Evolutionary conservation across 2,113 vertebrate genomes (phyloP).

Genomic region (Corythaixoides concolor): DNA sequence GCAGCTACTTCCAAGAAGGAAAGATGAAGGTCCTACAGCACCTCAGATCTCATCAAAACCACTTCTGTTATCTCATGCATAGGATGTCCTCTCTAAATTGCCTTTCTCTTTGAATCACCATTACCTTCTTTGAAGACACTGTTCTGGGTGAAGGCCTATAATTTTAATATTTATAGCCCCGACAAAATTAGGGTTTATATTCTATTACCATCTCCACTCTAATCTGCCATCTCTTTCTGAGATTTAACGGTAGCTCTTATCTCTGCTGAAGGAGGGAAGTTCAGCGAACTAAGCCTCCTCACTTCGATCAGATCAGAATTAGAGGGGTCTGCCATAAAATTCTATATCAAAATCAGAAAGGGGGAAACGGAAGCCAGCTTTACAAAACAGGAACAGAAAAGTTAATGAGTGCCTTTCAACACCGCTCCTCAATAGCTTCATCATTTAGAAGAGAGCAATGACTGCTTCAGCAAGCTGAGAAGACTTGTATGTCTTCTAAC

Average conservation of each 20-base stretch:
- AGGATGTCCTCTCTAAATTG: background rate
- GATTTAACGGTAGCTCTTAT: background rate
- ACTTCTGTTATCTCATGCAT: background rate
- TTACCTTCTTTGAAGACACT: background rate
- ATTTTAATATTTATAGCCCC: background rate
- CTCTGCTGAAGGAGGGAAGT: background rate
- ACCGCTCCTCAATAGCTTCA: background rate
- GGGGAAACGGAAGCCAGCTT: background rate
- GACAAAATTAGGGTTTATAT: background rate
- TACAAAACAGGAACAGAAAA: background rate
- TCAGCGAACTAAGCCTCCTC: background rate
- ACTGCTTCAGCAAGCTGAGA: background rate
- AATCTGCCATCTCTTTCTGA: background rate
- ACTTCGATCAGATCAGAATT: background rate
- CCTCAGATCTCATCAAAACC: background rate
- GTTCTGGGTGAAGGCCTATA: background rate
- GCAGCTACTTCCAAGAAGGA: background rate
- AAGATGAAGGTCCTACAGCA: background rate
- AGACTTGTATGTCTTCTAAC: background rate
- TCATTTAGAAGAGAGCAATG: background rate
- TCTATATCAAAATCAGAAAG: background rate
- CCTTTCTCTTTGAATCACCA: background rate
- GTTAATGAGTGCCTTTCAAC: background rate
- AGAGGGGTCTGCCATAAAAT: background rate
- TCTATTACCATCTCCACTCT: background rate